Evolutionary conservation across 2,888 invertebrate species (phyloP).

Genomic region (Aporophyla nigra): DNA sequence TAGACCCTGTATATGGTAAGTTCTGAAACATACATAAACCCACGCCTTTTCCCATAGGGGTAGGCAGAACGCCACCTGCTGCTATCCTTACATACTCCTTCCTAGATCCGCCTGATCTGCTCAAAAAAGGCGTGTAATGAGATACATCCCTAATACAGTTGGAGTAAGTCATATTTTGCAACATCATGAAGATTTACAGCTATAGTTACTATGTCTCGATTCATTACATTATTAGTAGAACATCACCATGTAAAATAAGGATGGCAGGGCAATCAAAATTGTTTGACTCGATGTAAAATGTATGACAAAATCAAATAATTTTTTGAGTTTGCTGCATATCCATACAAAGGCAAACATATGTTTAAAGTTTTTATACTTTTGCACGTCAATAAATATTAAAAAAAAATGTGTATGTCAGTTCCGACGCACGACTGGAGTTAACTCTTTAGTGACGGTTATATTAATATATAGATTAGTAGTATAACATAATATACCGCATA

Average conservation of each 20-base stretch:
- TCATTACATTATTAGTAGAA: not conserved
- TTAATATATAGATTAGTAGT: no score
- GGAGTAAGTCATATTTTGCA: not conserved
- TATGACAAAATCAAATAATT: not conserved
- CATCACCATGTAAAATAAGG: not conserved
- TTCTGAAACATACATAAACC: not conserved
- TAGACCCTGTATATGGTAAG: not conserved
- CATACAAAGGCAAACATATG: not conserved
- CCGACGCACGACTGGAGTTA: no score
- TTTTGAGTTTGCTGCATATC: not conserved
- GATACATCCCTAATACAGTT: not conserved
- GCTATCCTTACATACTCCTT: not conserved
- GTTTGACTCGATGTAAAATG: not conserved
- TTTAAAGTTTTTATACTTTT: not conserved
- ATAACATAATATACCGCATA: no score
- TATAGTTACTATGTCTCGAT: conserved; percentile 3
- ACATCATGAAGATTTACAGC: not conserved
- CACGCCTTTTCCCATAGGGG: not conserved
- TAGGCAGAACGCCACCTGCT: not conserved
- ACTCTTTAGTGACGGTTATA: no score
- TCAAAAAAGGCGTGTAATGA: not conserved
- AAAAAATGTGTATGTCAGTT: no score
- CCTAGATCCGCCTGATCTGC: not conserved
- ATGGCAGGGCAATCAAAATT: not conserved
- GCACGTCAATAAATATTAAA: not conserved